phyloP scores from a whole-genome alignment of 1,140 invertebrate species.

The Drosophila trapezifrons region DNA sequence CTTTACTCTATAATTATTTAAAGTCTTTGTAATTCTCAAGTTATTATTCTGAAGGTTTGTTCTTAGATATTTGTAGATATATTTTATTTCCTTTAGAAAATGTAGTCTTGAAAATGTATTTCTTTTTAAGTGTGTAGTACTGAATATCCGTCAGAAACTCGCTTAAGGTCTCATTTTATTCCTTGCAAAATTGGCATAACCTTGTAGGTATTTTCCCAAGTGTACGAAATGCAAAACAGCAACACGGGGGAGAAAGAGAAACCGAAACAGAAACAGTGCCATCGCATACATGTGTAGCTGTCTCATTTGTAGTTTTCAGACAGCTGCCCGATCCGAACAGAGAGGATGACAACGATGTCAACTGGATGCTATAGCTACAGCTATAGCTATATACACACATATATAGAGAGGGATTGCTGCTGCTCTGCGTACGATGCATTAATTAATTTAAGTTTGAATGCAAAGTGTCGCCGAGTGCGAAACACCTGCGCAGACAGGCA shows the following conservation, averaged over 20 bases:
- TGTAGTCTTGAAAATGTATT: not conserved
- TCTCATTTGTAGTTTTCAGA: constrained; percentile 72
- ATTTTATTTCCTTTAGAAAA: not conserved
- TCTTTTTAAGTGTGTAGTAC: too few species aligned
- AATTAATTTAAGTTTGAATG: constrained; percentile 79
- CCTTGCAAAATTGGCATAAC: not conserved
- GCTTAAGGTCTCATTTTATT: not conserved
- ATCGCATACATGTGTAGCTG: constrained; percentile 67
- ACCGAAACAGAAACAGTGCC: constrained; percentile 8
- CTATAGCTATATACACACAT: not conserved
- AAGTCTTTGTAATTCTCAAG: not conserved
- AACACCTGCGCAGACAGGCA: constrained; percentile 79
- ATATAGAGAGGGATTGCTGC: constrained; percentile 6
- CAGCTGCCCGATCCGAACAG: constrained; percentile 57
- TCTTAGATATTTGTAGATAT: too few species aligned
- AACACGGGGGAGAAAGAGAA: constrained; percentile 14
- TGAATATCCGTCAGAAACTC: not conserved
- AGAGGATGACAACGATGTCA: constrained; percentile 52
- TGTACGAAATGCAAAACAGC: constrained; percentile 31
- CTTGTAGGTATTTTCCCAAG: not conserved
- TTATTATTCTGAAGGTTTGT: not conserved
- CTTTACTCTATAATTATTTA: not conserved
- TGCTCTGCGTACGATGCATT: constrained; percentile 63
- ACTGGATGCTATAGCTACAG: constrained; percentile 38
- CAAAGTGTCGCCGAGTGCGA: constrained; percentile 79